phyloP scores from a whole-genome alignment of 2,888 invertebrate genomes.

The Diabrotica balteata region DNA sequence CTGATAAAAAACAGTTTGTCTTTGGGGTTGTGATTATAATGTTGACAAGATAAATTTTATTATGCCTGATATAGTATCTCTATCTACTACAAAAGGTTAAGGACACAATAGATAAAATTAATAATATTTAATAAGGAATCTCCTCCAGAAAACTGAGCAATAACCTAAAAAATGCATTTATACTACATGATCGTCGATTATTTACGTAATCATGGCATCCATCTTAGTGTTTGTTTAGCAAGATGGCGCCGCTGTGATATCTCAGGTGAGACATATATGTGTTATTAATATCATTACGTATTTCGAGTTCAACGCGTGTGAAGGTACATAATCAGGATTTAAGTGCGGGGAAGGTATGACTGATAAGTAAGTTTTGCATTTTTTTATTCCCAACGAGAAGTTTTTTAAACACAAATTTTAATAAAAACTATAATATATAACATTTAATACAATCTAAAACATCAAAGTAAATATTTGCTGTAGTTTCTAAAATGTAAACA shows the following conservation, averaged over 20 bases:
- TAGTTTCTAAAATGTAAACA: too few species aligned
- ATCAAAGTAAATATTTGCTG: too few species aligned
- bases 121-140: slow-evolving; percentile 57
- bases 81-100: slow-evolving; percentile 52
- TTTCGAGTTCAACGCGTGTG: slow-evolving; percentile 27
- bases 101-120: slow-evolving; percentile 53
- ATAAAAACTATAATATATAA: too few species aligned
- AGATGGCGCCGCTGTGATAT: slow-evolving; percentile 41
- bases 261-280: slow-evolving; percentile 33
- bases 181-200: slow-evolving; percentile 10
- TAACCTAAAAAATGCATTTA: slow-evolving; percentile 5
- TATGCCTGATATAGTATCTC: slow-evolving; percentile 50
- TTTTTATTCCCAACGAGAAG: background rate
- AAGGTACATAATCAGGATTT: slow-evolving; percentile 15
- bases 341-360: slow-evolving; percentile 14
- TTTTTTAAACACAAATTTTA: too few species aligned
- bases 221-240: slow-evolving; percentile 46
- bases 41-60: slow-evolving; percentile 54
- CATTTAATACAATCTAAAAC: too few species aligned
- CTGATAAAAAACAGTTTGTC: slow-evolving; percentile 50
- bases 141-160: slow-evolving; percentile 32
- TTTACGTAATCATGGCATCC: slow-evolving; percentile 35
- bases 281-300: slow-evolving; percentile 33
- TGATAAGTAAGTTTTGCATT: slow-evolving; percentile 24
- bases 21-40: slow-evolving; percentile 51